phyloP scores from a whole-genome alignment of 2,888 invertebrate genomes.

The Patella pellucida region DNA sequence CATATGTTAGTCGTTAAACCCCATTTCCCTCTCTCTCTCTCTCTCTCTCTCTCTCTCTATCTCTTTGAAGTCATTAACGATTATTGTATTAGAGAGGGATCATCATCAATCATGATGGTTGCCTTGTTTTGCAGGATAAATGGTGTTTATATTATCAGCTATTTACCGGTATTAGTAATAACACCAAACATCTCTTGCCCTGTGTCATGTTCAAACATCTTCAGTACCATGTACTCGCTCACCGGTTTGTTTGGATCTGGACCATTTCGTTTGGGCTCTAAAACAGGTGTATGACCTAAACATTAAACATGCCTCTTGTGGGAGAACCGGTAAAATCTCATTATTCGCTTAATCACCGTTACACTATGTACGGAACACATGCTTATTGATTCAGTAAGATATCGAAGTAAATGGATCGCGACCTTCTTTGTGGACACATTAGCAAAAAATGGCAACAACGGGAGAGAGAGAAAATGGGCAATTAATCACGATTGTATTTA shows the following conservation, averaged over 20 bases:
- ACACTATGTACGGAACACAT: not conserved
- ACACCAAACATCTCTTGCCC: too few relatives aligned
- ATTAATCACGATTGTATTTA: slow-evolving; percentile 4
- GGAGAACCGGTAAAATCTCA: not conserved
- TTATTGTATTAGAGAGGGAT: too few relatives aligned
- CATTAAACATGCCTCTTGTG: not conserved
- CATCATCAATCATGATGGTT: too few relatives aligned
- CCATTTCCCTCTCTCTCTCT: too few relatives aligned
- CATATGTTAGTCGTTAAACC: too few relatives aligned
- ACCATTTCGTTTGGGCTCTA: not conserved
- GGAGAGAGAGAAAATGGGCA: not conserved
- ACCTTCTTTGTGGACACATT: slow-evolving; percentile 9
- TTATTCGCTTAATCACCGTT: not conserved
- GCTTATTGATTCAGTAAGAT: not conserved
- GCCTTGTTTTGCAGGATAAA: too few relatives aligned
- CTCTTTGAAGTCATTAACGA: too few relatives aligned
- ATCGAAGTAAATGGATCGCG: not conserved
- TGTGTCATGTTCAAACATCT: too few relatives aligned
- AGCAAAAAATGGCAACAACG: not conserved
- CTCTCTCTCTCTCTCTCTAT: too few relatives aligned
- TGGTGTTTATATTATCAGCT: too few relatives aligned
- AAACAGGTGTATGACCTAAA: slow-evolving; percentile 7
- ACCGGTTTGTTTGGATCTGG: slow-evolving; percentile 11
- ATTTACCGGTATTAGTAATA: too few relatives aligned
- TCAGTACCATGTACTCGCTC: not conserved